phyloP scores from a whole-genome alignment of 2,888 invertebrate genomes.

The Geotrupes spiniger region DNA sequence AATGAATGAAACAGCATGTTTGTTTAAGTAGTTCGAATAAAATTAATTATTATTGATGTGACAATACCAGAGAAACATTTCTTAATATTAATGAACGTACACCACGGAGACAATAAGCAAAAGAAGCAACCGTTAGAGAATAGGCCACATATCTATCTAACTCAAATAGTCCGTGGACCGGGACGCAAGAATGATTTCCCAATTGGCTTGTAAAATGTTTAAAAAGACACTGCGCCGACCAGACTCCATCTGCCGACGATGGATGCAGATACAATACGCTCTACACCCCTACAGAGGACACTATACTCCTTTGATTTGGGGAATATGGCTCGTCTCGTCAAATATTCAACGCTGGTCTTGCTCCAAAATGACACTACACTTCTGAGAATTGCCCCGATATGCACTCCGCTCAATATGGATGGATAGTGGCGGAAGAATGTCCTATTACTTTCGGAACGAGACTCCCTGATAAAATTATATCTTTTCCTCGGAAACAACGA shows the following conservation, averaged over 20 bases:
- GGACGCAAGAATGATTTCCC: constrained; percentile 54
- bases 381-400: constrained; percentile 33
- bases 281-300: constrained; percentile 29
- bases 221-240: constrained; percentile 41
- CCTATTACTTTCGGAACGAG: constrained; percentile 2
- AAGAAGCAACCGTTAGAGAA: constrained; percentile 1
- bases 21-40: no score
- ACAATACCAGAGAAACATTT: no score
- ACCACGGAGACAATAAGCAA: no score
- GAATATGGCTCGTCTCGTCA: constrained; percentile 31
- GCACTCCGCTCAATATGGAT: constrained; percentile 4
- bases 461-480: constrained; percentile 1
- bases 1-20: no score
- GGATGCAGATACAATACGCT: constrained; percentile 31
- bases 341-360: constrained; percentile 39
- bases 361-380: constrained; percentile 37
- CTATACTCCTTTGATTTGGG: constrained; percentile 30
- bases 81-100: no score
- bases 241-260: constrained; percentile 31
- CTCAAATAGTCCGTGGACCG: constrained; percentile 45
- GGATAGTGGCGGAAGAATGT: constrained; percentile 4
- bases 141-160: constrained; percentile 46
- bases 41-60: no score
- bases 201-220: constrained; percentile 50
- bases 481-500: background rate